These are phyloP conservation scores for Fragum fragum DNA, from an alignment of 2,888 invertebrate genomes.

Conservation along the genomic window DNA sequence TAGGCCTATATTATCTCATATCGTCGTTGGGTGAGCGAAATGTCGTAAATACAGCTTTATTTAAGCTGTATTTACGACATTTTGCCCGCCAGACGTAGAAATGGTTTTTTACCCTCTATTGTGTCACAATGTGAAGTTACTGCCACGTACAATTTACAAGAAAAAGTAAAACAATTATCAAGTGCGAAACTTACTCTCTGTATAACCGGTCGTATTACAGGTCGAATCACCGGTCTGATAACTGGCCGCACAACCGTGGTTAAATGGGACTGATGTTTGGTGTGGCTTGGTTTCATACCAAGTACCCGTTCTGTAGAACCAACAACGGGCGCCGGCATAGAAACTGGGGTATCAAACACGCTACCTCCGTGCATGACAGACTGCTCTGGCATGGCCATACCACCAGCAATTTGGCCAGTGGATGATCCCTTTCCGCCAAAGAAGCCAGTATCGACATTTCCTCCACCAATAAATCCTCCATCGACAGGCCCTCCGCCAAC, in stretches of 20 bases:
- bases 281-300: constrained; percentile 36
- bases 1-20: too few species aligned
- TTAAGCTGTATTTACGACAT: background rate
- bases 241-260: constrained; percentile 58
- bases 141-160: too few species aligned
- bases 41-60: background rate
- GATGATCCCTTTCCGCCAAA: constrained; percentile 10
- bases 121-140: too few species aligned
- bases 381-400: background rate
- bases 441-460: background rate
- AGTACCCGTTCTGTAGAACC: constrained; percentile 34
- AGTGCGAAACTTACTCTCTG: constrained; percentile 56
- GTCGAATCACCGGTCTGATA: constrained; percentile 53
- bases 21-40: background rate
- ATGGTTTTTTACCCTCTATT: too few species aligned
- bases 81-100: too few species aligned
- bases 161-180: too few species aligned
- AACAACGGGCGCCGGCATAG: background rate
- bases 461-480: background rate
- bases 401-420: background rate
- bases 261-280: constrained; percentile 51
- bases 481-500: constrained; percentile 9
- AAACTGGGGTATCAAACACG: constrained; percentile 1
- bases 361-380: background rate
- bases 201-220: constrained; percentile 53